Evolutionary conservation across 2,113 vertebrate genomes (phyloP).

Genomic region (Aegithalos caudatus): DNA sequence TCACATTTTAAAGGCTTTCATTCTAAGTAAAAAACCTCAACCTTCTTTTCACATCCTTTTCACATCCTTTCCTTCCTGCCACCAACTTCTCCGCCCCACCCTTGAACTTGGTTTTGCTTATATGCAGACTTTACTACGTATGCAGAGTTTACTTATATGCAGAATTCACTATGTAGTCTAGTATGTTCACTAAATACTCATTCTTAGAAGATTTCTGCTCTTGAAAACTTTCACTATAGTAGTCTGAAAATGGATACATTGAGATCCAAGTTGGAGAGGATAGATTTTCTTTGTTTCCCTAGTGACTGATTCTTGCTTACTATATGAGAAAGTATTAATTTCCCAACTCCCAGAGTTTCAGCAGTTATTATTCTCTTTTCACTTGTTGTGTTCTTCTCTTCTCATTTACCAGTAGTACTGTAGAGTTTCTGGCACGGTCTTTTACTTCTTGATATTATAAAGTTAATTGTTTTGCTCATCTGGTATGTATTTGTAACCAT

Average conservation of each 20-base stretch:
- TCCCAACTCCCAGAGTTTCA: not conserved
- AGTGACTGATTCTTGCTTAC: not conserved
- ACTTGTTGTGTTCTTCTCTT: not conserved
- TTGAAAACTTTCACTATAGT: not conserved
- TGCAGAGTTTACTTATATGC: too few species aligned
- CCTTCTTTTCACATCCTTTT: not conserved
- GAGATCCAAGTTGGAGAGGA: not conserved
- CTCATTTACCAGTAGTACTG: not conserved
- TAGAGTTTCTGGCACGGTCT: not conserved
- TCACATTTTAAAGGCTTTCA: not conserved
- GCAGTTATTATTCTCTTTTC: not conserved
- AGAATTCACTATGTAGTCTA: too few species aligned
- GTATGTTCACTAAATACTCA: not conserved
- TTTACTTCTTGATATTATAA: not conserved
- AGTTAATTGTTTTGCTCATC: not conserved
- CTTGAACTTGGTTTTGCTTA: not conserved
- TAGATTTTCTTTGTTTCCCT: not conserved
- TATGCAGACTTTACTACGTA: not conserved
- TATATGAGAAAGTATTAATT: not conserved
- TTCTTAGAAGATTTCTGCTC: not conserved
- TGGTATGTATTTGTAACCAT: not conserved
- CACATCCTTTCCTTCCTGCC: not conserved
- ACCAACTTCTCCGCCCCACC: fast-evolving
- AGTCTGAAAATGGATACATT: not conserved
- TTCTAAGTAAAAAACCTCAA: not conserved